Conservation (phyloP, 2,113 vertebrate species). For the Pleuronectes platessa region DNA sequence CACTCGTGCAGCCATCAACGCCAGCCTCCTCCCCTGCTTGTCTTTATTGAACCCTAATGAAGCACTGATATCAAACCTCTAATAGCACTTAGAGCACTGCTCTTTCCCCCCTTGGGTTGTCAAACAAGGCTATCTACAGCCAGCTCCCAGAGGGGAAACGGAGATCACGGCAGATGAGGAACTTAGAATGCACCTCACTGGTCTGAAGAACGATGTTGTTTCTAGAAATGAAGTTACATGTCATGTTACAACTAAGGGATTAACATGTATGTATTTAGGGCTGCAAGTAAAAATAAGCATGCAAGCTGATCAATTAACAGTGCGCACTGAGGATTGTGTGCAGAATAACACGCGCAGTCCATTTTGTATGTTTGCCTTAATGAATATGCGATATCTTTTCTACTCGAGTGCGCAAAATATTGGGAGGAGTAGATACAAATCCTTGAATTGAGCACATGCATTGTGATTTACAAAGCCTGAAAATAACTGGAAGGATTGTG, state of each 20-base stretch:
- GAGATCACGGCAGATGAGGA: background rate
- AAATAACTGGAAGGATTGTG: too few relatives aligned
- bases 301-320: too few relatives aligned
- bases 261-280: background rate
- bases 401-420: too few relatives aligned
- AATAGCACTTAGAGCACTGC: conserved; percentile 5
- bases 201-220: background rate
- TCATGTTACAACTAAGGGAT: too few relatives aligned
- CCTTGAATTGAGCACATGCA: too few relatives aligned
- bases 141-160: background rate
- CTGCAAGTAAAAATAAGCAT: background rate
- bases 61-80: conserved; percentile 47
- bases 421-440: too few relatives aligned
- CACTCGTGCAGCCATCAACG: conserved; percentile 27
- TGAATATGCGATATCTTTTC: too few relatives aligned
- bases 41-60: conserved; percentile 47
- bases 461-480: too few relatives aligned
- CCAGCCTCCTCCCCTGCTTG: conserved; percentile 1
- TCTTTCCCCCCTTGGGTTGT: conserved; percentile 1
- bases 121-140: conserved; percentile 9
- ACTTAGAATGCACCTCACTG: background rate
- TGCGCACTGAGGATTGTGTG: too few relatives aligned
- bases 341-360: too few relatives aligned
- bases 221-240: background rate
- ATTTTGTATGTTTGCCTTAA: too few relatives aligned